These are phyloP conservation scores for Magallana nippona DNA, from an alignment of 2,888 invertebrate species.

Conservation along the genomic window DNA sequence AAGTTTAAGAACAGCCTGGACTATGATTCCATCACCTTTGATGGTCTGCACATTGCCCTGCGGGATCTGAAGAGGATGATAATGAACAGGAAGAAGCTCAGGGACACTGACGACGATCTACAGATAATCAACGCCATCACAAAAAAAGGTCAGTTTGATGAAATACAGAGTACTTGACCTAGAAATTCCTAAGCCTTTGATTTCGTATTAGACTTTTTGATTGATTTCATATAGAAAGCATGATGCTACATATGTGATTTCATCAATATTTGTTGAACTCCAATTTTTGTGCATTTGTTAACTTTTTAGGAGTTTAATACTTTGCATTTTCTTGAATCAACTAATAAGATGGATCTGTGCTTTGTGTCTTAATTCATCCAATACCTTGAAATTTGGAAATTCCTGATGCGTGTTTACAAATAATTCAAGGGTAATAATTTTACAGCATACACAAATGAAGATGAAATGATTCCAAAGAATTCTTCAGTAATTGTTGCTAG, in stretches of 20 bases:
- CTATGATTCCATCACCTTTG: conserved; percentile 97
- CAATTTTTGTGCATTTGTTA: too few relatives aligned
- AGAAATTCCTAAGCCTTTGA: not conserved
- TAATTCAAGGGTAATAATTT: conserved; percentile 54
- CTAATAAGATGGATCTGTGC: too few relatives aligned
- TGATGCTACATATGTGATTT: not conserved
- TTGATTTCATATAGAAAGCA: not conserved
- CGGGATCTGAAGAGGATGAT: conserved; percentile 97
- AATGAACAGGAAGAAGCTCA: conserved; percentile 95
- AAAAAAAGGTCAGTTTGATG: conserved; percentile 89
- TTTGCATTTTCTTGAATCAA: too few relatives aligned
- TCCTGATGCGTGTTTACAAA: not conserved
- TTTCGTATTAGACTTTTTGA: not conserved
- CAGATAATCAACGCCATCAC: conserved; percentile 98
- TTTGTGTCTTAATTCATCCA: too few relatives aligned
- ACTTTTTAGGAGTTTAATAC: too few relatives aligned
- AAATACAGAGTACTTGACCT: too few relatives aligned
- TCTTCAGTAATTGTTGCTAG: conserved; percentile 96
- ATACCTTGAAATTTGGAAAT: not conserved
- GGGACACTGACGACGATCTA: conserved; percentile 96
- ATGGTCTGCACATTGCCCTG: conserved; percentile 97
- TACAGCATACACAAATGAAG: conserved; percentile 94
- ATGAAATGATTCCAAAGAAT: conserved; percentile 96
- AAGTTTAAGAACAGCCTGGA: conserved; percentile 98
- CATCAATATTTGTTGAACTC: too few relatives aligned